Conservation (phyloP, 2,797 vertebrate genomes). For the Melopsittacus undulatus region DNA sequence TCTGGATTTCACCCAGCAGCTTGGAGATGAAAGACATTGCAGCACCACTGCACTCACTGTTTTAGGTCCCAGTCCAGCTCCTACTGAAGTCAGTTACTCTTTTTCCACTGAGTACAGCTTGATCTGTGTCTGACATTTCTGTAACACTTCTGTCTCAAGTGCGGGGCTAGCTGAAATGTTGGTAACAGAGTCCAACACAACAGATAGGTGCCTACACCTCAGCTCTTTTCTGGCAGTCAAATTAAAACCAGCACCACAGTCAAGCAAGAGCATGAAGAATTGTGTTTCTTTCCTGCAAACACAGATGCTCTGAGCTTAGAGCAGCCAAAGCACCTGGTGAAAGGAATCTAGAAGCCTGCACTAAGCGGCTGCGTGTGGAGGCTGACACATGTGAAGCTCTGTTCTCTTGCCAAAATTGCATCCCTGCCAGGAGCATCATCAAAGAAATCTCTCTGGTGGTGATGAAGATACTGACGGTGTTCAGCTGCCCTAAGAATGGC, state of each 20-base stretch:
- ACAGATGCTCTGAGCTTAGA: background rate
- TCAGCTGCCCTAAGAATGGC: background rate
- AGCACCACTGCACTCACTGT: conserved; percentile 34
- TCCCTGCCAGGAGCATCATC: background rate
- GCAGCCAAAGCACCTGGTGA: background rate
- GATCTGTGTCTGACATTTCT: conserved; percentile 16
- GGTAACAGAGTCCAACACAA: background rate
- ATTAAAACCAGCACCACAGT: background rate
- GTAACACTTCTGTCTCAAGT: background rate
- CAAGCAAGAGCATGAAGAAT: background rate
- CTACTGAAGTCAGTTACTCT: conserved; percentile 9
- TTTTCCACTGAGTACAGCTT: conserved; percentile 36
- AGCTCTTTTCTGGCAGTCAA: background rate
- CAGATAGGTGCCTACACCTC: background rate
- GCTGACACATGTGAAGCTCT: background rate
- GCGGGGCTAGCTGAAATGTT: background rate
- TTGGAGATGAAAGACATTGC: conserved; percentile 32
- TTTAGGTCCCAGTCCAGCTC: conserved; percentile 39
- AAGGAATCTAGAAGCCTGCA: background rate
- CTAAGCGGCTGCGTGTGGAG: background rate
- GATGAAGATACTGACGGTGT: background rate
- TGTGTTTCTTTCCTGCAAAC: conserved; percentile 10
- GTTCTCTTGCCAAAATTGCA: background rate
- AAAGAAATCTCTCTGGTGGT: background rate
- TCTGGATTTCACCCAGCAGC: conserved; percentile 52